Evolutionary conservation across 2,113 vertebrate species (phyloP).

Genomic region (Corynorhinus townsendii): DNA sequence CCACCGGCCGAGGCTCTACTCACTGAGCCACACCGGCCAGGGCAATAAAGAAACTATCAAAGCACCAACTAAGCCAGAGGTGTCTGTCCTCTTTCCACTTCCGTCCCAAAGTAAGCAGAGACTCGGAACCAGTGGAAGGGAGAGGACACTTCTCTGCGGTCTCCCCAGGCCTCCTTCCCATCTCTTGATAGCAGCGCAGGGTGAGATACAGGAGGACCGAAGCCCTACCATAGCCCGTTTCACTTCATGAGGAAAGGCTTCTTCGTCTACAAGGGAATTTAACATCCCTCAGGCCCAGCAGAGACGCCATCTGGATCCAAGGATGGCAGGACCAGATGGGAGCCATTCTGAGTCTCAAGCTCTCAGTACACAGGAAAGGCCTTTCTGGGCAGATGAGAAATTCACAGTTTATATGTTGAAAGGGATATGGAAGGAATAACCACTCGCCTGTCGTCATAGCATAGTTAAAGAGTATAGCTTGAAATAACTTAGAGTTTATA

Average conservation of each 20-base stretch:
- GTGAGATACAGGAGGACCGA: too few species aligned
- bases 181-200: background rate
- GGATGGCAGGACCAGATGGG: background rate
- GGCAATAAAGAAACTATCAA: background rate
- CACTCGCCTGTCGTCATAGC: background rate
- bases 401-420: background rate
- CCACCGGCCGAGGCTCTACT: too few species aligned
- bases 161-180: background rate
- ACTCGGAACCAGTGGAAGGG: background rate
- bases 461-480: background rate
- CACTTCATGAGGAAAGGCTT: background rate
- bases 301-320: background rate
- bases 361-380: background rate
- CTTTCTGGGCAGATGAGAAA: background rate
- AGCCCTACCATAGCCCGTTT: accelerated
- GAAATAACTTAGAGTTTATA: background rate
- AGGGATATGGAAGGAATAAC: background rate
- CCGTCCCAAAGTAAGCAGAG: background rate
- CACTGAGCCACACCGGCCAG: too few species aligned
- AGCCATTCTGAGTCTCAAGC: background rate
- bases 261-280: background rate
- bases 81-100: background rate
- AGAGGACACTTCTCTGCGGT: background rate
- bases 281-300: background rate
- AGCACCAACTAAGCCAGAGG: background rate